These are phyloP conservation scores for Microctonus aethiopoides DNA, from an alignment of 2,888 invertebrate genomes.

Conservation along the genomic window DNA sequence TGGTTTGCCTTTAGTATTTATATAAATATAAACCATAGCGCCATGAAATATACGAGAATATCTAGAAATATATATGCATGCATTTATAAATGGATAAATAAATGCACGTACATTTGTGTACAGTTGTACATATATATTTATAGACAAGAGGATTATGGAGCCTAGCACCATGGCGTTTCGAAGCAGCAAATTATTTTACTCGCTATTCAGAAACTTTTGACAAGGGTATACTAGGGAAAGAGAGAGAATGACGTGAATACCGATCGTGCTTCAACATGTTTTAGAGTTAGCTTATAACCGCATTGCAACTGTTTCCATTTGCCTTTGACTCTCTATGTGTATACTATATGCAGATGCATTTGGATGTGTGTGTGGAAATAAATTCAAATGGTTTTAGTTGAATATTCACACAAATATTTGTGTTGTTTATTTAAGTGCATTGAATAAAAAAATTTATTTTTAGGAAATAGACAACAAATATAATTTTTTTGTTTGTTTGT, in stretches of 20 bases:
- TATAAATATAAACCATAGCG: background rate
- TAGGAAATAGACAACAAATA: background rate
- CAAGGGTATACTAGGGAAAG: constrained; percentile 30
- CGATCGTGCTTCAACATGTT: constrained; percentile 27
- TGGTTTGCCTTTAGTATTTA: constrained; percentile 17
- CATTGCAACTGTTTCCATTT: constrained; percentile 34
- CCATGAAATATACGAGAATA: constrained; percentile 6
- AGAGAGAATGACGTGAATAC: constrained; percentile 32
- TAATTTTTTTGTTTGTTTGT: background rate
- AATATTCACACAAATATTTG: background rate
- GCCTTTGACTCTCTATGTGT: background rate
- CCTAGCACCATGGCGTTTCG: constrained; percentile 42
- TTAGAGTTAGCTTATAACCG: constrained; percentile 19
- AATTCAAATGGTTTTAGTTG: background rate
- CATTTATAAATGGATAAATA: no score
- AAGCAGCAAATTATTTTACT: constrained; percentile 54
- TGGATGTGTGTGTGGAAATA: background rate
- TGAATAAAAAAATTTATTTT: background rate
- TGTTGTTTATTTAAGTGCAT: background rate
- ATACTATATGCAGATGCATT: background rate
- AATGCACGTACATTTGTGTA: no score
- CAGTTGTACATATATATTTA: constrained; percentile 14
- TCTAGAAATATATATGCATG: background rate
- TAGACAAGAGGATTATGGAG: constrained; percentile 28
- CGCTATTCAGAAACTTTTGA: constrained; percentile 49